A percentile compares a stretch with the other conserved stretches of the same genome.
These are phyloP conservation scores for Brachionus paranguensis DNA, from an alignment of 1,140 invertebrate genomes.

Conservation along the genomic window DNA sequence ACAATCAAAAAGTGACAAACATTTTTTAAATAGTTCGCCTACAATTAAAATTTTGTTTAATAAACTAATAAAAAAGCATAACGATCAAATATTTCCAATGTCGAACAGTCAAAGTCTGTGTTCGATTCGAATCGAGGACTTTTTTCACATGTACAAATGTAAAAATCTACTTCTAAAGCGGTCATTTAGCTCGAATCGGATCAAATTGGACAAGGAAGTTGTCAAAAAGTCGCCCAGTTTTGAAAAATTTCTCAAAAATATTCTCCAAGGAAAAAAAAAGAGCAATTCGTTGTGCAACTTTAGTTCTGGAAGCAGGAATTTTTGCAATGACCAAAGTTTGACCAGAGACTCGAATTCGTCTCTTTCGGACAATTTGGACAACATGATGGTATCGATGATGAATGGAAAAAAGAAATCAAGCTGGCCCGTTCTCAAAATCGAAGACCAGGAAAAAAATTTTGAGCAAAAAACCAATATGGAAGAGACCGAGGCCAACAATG, in stretches of 20 bases:
- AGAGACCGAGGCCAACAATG: not conserved
- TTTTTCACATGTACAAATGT: constrained; percentile 9
- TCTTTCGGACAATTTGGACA: not conserved
- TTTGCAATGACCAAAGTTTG: not conserved
- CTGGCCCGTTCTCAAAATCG: constrained; percentile 23
- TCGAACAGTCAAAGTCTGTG: not conserved
- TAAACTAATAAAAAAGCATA: constrained; percentile 7
- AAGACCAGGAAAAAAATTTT: not conserved
- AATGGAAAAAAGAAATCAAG: not conserved
- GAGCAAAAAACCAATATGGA: not conserved
- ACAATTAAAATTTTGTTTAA: not conserved
- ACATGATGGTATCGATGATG: not conserved
- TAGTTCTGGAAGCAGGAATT: not conserved
- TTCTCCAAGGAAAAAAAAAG: constrained; percentile 14
- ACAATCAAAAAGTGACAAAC: not conserved
- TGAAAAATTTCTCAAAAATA: constrained; percentile 32
- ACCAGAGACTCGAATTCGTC: not conserved
- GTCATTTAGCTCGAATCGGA: not conserved
- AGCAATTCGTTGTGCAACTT: constrained; percentile 29
- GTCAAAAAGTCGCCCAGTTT: constrained; percentile 18
- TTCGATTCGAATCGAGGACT: not conserved
- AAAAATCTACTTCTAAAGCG: not conserved
- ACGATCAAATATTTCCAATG: not conserved
- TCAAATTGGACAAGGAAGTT: constrained; percentile 13
- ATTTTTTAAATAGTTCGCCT: not conserved